Evolutionary conservation across 2,113 vertebrate genomes (phyloP).

Genomic region (Mesocricetus auratus): DNA sequence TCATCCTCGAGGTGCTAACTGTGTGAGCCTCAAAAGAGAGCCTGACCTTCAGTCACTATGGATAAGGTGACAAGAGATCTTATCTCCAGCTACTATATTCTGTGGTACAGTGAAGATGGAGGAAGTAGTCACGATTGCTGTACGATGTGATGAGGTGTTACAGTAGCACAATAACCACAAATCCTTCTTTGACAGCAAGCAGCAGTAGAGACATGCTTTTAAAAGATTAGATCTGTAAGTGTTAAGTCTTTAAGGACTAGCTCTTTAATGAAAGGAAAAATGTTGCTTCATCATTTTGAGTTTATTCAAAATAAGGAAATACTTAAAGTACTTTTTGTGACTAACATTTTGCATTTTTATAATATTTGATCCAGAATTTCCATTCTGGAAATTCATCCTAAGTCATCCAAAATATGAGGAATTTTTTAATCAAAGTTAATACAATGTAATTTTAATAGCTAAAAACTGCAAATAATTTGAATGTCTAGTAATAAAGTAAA

Average conservation of each 20-base stretch:
- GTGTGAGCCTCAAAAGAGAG: neutral
- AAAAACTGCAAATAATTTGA: conserved; percentile 67
- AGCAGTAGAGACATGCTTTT: neutral
- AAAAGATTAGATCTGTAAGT: neutral
- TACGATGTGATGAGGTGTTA: too few relatives aligned
- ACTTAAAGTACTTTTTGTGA: conserved; percentile 6
- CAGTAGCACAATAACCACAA: too few relatives aligned
- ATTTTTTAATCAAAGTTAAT: conserved; percentile 67
- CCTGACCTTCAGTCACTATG: too few relatives aligned
- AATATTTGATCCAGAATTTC: conserved; percentile 62
- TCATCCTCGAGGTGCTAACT: neutral
- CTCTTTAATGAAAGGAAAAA: neutral
- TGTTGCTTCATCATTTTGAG: neutral
- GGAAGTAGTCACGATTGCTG: neutral
- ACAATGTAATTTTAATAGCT: conserved; percentile 76
- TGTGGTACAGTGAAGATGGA: neutral
- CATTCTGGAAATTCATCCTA: conserved; percentile 60
- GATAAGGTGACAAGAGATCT: neutral
- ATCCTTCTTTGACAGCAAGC: neutral
- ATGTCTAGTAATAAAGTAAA: conserved; percentile 74
- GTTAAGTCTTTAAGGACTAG: neutral
- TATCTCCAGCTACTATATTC: neutral
- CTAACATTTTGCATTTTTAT: conserved; percentile 9
- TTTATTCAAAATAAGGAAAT: neutral
- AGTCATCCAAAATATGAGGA: conserved; percentile 62